Evolutionary conservation across 2,113 vertebrate genomes (phyloP), one percentile per base, ranked within the genome.

Genomic region (Oreochromis niloticus): DNA sequence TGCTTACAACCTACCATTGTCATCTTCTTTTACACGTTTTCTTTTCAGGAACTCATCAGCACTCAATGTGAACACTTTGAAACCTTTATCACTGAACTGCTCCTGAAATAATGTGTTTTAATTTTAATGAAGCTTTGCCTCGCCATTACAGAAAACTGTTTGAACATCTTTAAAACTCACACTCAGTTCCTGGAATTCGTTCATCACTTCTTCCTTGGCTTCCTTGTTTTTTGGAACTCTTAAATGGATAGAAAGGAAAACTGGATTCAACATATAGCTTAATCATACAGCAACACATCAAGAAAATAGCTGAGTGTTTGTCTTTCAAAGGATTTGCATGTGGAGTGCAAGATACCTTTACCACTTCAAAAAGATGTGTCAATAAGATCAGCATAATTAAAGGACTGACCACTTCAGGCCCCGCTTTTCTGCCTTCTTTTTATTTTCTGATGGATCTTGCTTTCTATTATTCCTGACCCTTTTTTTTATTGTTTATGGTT

Each of bases 91-190:
- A 2, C 24, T 57, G 55, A 57, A 27, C 55, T 57, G 55, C 55
- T 57, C 55, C 55, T 57, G 24, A 57, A 57, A 57, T 3, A 57
- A 27, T 57, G 55, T 14, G 55, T 27, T 57, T 57, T 57, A 57
- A 14, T 57, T 57, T 27, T 57, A 57, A 57, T 27, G 2, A 57
- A 57, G 55, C 55, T 57, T 57, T 27, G 55, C 0, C 55, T 57
- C 24, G 6, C 24, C 55, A 57, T 57, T 57, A 57, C 55, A 57
- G 55, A 57, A 57, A 57, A 57, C 55, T 14, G 55, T 56, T 56
- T 56, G 24, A 57, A 57, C 55, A 57, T 57, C 55, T 57, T 57
- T 57, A 57, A 57, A 57, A 57, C 55, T 57, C 22, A 57, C 55
- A 27, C 55, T 57, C 12, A 57, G 24, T 27, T 57, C 22, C 55